Percentiles rank a stretch among this genome's conserved stretches.
Conservation (phyloP, 2,797 vertebrate genomes). For the Cottoperca gobio region DNA sequence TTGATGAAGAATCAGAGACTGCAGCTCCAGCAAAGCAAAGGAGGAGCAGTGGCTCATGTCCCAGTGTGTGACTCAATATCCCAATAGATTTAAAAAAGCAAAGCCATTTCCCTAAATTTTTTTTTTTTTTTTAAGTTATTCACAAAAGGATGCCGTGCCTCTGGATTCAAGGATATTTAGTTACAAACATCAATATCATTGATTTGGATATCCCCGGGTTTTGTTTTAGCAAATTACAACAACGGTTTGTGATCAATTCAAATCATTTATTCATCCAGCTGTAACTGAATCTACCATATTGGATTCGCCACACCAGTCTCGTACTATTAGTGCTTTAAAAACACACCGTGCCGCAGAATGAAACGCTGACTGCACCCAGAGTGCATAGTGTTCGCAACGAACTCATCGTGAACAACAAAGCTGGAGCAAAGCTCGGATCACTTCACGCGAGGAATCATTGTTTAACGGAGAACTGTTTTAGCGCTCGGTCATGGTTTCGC, state of each 20-base stretch:
- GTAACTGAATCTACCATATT: conserved; percentile 20
- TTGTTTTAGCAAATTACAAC: conserved; percentile 16
- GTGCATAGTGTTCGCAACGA: conserved; percentile 1
- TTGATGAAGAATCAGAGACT: background rate
- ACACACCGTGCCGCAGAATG: background rate
- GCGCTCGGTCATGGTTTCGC: conserved; percentile 14
- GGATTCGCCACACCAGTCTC: background rate
- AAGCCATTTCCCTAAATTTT: too few relatives aligned
- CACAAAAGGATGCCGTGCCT: background rate
- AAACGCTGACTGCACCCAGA: conserved; percentile 14
- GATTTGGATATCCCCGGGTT: conserved; percentile 5
- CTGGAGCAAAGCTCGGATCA: background rate
- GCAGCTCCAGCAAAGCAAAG: background rate
- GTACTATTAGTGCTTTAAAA: conserved; percentile 3
- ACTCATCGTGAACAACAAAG: conserved; percentile 2
- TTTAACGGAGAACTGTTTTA: background rate
- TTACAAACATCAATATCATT: conserved; percentile 20
- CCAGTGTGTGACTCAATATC: background rate
- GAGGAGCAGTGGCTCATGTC: background rate
- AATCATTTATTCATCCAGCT: conserved; percentile 11
- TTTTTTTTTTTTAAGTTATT: background rate
- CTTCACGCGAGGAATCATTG: conserved; percentile 12
- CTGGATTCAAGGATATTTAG: background rate
- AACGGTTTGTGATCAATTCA: conserved; percentile 23
- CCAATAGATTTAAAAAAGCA: background rate